A percentile compares a stretch with the other conserved stretches of the same genome.
These are phyloP conservation scores for Ctenosaura bakeri DNA, from an alignment of 2,797 vertebrate genomes.

Conservation along the genomic window DNA sequence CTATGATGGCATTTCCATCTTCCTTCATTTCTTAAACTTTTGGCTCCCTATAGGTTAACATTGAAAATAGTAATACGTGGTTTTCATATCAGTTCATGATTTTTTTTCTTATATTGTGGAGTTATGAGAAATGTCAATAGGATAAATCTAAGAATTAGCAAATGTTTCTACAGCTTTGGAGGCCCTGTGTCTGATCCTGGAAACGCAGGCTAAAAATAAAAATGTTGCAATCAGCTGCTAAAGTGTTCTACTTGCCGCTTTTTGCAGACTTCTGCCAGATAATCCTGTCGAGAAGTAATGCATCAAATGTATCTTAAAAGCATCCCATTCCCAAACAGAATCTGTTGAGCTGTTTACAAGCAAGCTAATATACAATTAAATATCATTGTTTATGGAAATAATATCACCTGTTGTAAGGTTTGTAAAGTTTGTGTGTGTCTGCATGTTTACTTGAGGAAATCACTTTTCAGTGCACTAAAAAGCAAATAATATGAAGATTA, in stretches of 20 bases:
- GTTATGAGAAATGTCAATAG: background rate
- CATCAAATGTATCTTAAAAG: background rate
- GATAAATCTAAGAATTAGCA: conserved; percentile 3
- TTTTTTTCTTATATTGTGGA: background rate
- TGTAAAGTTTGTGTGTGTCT: background rate
- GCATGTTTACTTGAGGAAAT: conserved; percentile 33
- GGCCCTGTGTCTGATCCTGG: background rate
- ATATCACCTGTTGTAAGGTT: background rate
- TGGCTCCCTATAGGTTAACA: background rate
- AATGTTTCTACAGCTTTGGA: conserved; percentile 32
- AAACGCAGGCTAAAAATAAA: background rate
- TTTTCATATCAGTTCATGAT: conserved; percentile 32
- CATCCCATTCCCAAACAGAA: background rate
- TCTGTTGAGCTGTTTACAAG: background rate
- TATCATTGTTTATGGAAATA: conserved; percentile 35
- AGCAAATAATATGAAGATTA: conserved; percentile 27
- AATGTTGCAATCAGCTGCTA: background rate
- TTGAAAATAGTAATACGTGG: background rate
- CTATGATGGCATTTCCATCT: conserved; percentile 5
- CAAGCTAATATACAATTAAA: conserved; percentile 19
- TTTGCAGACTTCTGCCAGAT: conserved; percentile 2
- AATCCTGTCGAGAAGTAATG: conserved; percentile 13
- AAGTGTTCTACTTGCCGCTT: background rate
- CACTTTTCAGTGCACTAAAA: background rate
- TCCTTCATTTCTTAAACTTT: conserved; percentile 5